Evolutionary conservation across 2,113 vertebrate species (phyloP), one percentile per base, ranked within the genome.

Genomic region (Leucosticte australis): DNA sequence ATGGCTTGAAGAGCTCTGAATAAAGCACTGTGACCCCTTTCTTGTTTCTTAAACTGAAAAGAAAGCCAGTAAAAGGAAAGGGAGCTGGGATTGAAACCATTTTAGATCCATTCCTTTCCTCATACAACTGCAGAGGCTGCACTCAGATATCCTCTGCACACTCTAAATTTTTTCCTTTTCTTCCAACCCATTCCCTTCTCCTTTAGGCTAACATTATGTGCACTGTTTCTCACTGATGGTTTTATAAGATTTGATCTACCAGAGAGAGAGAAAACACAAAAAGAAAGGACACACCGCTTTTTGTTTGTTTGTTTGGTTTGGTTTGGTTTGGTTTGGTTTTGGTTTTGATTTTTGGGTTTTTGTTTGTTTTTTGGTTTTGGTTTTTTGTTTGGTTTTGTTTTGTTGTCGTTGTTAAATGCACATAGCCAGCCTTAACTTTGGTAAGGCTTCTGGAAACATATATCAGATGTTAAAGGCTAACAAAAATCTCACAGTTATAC

Each of bases 11-110:
- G 52, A 55, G 39, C n/a, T 88, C 49, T 6, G 5, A 80, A 87
- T 62, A 80, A 92, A 83, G 20, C 63, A 39, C 55, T 27, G 12
- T 64, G 76, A 88, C 64, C 67, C 69, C 47, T 83, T 89, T 69
- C 68, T 87, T 76, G 35, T 70, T 87, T 78, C 81, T 76, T 83
- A 41, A 78, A 92, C 42, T 50, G 63, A 31, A 83, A 82, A 87
- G 62, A 76, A 95, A 85, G 42, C 7, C 67, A 76, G 22, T 21
- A 49, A 44, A 41, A 90, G 46, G 42, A 80, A 91, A 71, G 5
- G 6, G 19, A 80, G 11, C 37, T 53, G 55, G 15, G 23, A 71
- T 11, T 63, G 52, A 89, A 88, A 67, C 30, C 5, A 10, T 67
- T 74, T 75, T 35, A 44, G 9, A 64, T 20, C 39, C 37, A 49